These are phyloP conservation scores for Dasyurus viverrinus DNA, from an alignment of 2,113 vertebrate species.

Conservation along the genomic window DNA sequence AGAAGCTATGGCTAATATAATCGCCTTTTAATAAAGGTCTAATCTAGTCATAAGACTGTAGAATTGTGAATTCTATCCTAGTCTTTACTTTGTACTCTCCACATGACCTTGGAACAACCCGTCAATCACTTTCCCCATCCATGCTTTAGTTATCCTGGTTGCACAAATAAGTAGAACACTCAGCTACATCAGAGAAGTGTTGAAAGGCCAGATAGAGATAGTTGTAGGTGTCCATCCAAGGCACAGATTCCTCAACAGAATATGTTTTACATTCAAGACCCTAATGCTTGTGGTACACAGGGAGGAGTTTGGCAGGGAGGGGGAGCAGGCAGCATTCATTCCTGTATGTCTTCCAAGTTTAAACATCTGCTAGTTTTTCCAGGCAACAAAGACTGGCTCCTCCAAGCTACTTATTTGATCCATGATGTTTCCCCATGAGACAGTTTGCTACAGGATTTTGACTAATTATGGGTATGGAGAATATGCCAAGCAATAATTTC, in stretches of 20 bases:
- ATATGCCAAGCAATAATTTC: constrained; percentile 61
- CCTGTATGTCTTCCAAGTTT: neutral
- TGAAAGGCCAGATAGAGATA: neutral
- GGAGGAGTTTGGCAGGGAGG: too few species aligned
- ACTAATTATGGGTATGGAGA: constrained; percentile 41
- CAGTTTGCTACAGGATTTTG: constrained; percentile 43
- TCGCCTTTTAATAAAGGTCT: neutral
- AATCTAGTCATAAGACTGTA: neutral
- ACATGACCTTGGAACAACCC: neutral
- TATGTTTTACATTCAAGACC: neutral
- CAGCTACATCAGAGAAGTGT: neutral
- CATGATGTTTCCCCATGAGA: constrained; percentile 43
- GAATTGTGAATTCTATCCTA: neutral
- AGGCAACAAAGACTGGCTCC: neutral
- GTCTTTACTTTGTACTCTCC: neutral
- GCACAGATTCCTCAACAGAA: neutral
- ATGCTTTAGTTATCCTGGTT: neutral
- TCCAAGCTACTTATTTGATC: neutral
- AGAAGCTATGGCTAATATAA: neutral
- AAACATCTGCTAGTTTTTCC: neutral
- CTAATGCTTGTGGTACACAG: neutral
- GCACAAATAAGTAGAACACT: neutral
- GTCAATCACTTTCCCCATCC: neutral
- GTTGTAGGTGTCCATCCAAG: neutral
- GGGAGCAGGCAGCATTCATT: neutral